Base-by-base conservation (phyloP, 1,140 invertebrate genomes). In the Sipha flava region DNA sequence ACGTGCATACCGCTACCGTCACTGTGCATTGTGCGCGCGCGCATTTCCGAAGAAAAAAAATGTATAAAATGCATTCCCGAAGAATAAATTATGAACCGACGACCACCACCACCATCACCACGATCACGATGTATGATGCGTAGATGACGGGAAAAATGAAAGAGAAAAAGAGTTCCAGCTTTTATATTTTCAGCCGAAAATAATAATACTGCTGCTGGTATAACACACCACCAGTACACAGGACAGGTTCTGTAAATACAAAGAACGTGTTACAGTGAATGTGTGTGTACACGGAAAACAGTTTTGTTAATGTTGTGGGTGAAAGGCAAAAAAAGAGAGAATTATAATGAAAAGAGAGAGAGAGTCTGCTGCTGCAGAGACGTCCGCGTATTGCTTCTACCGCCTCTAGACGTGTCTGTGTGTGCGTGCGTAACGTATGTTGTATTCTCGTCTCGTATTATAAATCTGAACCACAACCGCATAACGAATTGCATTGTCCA, bases 401-500 rank as follows among this genome's bases (percentile, higher is more conserved):
- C 40, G 45, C n/a, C 10, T 43, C 23, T 43, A 57, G 16, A 18
- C 6, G 16, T 29, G 26, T 16, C 14, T n/a, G 1, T 5, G 12
- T 26, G 23, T 16, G 14, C 26, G 52, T 29, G 21, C 21, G 26
- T 54, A 3, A 23, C 10, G 54, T 57, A 54, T 21, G 52, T 4
- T n/a, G n/a, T n/a, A n/a, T n/a, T n/a, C n/a, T n/a, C n/a, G n/a
- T n/a, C n/a, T 54, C 54, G 54, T 59, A 70, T 23, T 45, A 49
- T 72, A 72, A 73, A 57, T 40, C 31, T 26, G 29, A 75, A 14
- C 52, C 72, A 75, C 52, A 52, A 75, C 72, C 34, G 31, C 72
- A 57, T 49, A 75, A 75, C 72, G 49, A 75, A 75, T 75, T 29
- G 49, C 34, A 54, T 75, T 75, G 72, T 75, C 52, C 34, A 57